These are phyloP conservation scores for Trachelus stipa DNA, from an alignment of 2,888 invertebrate genomes.

Conservation along the genomic window DNA sequence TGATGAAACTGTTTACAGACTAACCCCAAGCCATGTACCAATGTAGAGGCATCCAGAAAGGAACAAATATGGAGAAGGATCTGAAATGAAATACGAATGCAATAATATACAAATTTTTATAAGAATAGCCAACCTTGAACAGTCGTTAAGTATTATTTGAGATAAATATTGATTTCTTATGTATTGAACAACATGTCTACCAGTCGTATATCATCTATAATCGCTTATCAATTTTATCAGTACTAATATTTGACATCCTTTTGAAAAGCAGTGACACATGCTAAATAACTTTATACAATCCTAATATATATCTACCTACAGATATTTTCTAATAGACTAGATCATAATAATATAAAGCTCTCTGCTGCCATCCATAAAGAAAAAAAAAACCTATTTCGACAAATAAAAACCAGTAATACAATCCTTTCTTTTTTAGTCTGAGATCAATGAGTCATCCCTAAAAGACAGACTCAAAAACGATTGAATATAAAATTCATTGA, in stretches of 20 bases:
- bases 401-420: not conserved
- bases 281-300: not conserved
- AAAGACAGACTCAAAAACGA: not conserved
- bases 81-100: conserved; percentile 61
- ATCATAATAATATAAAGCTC: not conserved
- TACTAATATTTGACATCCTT: not conserved
- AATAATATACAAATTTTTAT: conserved; percentile 9
- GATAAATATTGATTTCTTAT: not conserved
- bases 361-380: not conserved
- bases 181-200: not conserved
- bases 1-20: conserved; percentile 71
- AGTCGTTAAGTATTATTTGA: not conserved
- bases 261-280: not conserved
- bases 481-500: not conserved
- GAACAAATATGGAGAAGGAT: conserved; percentile 74
- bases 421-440: not conserved
- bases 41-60: conserved; percentile 70
- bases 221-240: not conserved
- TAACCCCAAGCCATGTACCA: conserved; percentile 69
- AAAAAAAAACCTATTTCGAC: not conserved
- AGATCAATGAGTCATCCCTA: not conserved
- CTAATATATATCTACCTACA: not conserved
- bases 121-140: not conserved
- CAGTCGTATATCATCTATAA: not conserved
- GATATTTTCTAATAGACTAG: not conserved